Evolutionary conservation across 2,113 vertebrate species (phyloP), one percentile per base, ranked within the genome.

Genomic region (Dolichallabes microphthalmus): DNA sequence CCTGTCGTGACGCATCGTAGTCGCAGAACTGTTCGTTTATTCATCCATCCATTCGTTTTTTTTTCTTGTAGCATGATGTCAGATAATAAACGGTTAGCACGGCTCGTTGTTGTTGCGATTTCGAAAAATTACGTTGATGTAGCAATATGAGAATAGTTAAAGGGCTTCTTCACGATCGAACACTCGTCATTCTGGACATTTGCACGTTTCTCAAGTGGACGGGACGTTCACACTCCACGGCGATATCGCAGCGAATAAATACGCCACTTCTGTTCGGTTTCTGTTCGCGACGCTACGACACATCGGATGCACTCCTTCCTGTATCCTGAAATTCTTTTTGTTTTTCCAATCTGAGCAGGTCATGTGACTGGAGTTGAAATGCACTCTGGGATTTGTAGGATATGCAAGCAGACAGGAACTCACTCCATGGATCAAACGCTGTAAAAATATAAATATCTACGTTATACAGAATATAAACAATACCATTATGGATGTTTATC

Each of bases 101-200:
- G 68, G 12, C 39, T 60, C 6, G 52, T 20, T 83, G 52, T 32
- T 58, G 82, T 69, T 45, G 52, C 27, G 19, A 53, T 53, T 68
- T 71, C 0, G 12, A 73, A 68, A 82, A 92, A 92, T 94, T 93
- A 86, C 87, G 89, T 95, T 93, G 82, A 95, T 95, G 95, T 95
- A 95, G 94, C 95, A 95, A 94, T 95, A 95, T 94, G 61, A 89
- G 89, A 93, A 93, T 92, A 94, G 94, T 89, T 6, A 73, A 95
- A 95, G 94, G 94, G 94, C 93, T 95, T 94, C 93, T 90, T 90
- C 89, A 90, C 90, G 90, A 94, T 90, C 89, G 89, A 91, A 92
- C 90, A 82, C 82, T 89, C 88, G 91, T 90, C 87, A 88, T 94
- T 91, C 92, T 91, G 89, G 80, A 88, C 89, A 91, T 82, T 87